Evolutionary conservation across 1,140 invertebrate species (phyloP).

Genomic region (Orchesella cincta): DNA sequence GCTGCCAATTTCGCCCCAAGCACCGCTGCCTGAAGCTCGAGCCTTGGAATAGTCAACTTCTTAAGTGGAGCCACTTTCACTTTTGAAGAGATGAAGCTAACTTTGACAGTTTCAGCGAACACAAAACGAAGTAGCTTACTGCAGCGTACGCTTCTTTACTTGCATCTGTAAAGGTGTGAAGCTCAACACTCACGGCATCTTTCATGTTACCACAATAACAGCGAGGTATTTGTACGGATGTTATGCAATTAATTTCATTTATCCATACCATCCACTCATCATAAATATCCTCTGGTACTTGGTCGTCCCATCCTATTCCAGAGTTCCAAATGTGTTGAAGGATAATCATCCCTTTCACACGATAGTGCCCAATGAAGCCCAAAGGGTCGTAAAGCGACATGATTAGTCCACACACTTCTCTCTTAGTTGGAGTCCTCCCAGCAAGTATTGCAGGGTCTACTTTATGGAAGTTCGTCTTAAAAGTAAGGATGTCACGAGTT

Average conservation of each 20-base stretch:
- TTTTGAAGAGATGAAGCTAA: slow-evolving; percentile 50
- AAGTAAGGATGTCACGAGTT: slow-evolving; percentile 21
- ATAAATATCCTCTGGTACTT: neutral
- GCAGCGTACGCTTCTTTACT: slow-evolving; percentile 28
- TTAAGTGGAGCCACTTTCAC: slow-evolving; percentile 54
- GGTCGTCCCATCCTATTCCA: slow-evolving; percentile 43
- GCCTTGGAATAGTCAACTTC: slow-evolving; percentile 54
- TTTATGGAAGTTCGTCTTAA: slow-evolving; percentile 16
- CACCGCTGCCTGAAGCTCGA: slow-evolving; percentile 57
- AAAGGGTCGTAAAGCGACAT: slow-evolving; percentile 25
- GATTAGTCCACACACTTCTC: neutral
- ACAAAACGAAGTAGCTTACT: slow-evolving; percentile 32
- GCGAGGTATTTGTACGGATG: slow-evolving; percentile 22
- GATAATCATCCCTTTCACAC: slow-evolving; percentile 31
- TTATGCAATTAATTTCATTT: neutral
- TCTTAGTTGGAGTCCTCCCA: neutral
- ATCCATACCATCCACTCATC: slow-evolving; percentile 32
- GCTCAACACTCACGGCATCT: slow-evolving; percentile 22
- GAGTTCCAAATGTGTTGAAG: slow-evolving; percentile 33
- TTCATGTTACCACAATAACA: slow-evolving; percentile 32
- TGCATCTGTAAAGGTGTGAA: slow-evolving; percentile 39
- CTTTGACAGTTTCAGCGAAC: slow-evolving; percentile 15
- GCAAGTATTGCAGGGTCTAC: neutral
- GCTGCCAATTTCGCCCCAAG: slow-evolving; percentile 52
- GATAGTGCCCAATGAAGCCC: slow-evolving; percentile 2